A percentile compares a stretch with the other conserved stretches of the same genome.
Conservation (phyloP, 2,888 invertebrate species). For the Parnassius smintheus region DNA sequence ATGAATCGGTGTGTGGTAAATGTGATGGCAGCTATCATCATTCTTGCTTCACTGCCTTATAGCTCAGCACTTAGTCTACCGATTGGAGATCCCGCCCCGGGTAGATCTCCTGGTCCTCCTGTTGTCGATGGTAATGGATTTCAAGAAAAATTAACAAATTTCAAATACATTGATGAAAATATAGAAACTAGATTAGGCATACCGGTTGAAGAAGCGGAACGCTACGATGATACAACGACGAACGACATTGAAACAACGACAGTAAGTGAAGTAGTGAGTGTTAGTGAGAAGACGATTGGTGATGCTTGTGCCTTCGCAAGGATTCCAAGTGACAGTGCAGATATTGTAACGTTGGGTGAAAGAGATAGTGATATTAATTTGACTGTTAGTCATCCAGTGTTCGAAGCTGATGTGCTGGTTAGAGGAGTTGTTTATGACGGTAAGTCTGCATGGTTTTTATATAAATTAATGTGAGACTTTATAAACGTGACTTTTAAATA, state of each 20-base stretch:
- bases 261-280: conserved; percentile 41
- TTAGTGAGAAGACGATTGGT: conserved; percentile 46
- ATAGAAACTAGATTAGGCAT: conserved; percentile 34
- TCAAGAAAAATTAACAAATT: conserved; percentile 36
- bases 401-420: conserved; percentile 74
- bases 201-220: conserved; percentile 38
- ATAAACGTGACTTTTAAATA: too few relatives aligned
- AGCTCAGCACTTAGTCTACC: conserved; percentile 65
- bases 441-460: conserved; percentile 50
- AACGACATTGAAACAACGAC: conserved; percentile 45
- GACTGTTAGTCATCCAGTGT: conserved; percentile 75
- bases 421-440: conserved; percentile 80
- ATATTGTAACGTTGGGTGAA: conserved; percentile 64
- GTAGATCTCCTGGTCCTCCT: conserved; percentile 84
- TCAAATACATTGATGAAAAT: conserved; percentile 32
- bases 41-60: conserved; percentile 66
- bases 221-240: conserved; percentile 56
- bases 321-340: conserved; percentile 67
- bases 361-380: conserved; percentile 72
- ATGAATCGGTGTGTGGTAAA: conserved; percentile 48
- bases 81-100: conserved; percentile 84
- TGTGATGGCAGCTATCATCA: conserved; percentile 49
- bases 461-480: too few relatives aligned
- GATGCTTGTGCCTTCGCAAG: conserved; percentile 71
- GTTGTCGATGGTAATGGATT: conserved; percentile 21